Percentiles rank a stretch among this genome's conserved stretches.
Conservation (phyloP, 2,888 invertebrate species). For the Galeopsomyia nigrocyanea region DNA sequence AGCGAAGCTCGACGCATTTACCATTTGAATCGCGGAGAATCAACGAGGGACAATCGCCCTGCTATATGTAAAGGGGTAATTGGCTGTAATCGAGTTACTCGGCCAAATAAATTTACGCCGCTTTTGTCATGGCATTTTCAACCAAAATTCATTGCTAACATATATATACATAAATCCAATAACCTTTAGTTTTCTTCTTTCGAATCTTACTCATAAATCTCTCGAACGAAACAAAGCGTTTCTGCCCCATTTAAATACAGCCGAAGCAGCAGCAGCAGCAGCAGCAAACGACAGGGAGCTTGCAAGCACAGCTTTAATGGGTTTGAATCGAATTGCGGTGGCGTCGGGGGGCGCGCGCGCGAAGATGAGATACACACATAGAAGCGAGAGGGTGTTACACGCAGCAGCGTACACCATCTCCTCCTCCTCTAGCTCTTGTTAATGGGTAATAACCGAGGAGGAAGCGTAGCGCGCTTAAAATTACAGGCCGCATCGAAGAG, state of each 20-base stretch:
- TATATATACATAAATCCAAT: too few relatives aligned
- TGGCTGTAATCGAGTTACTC: constrained; percentile 36
- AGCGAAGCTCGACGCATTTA: constrained; percentile 14
- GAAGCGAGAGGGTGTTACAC: background rate
- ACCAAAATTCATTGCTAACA: too few relatives aligned
- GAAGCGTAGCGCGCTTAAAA: constrained; percentile 44
- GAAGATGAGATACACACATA: background rate
- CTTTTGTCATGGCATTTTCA: too few relatives aligned
- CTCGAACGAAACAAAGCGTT: too few relatives aligned
- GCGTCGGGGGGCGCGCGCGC: background rate
- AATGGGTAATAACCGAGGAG: constrained; percentile 50
- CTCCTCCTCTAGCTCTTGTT: constrained; percentile 26
- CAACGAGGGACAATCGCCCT: constrained; percentile 16
- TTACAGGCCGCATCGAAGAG: constrained; percentile 38
- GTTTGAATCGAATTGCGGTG: constrained; percentile 26
- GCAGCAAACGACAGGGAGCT: background rate
- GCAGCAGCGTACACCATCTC: background rate
- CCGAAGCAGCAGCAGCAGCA: too few relatives aligned
- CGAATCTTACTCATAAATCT: too few relatives aligned
- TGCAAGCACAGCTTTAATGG: constrained; percentile 4
- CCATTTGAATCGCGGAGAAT: constrained; percentile 1
- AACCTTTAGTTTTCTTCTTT: too few relatives aligned
- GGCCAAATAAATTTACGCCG: too few relatives aligned
- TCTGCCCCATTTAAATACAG: too few relatives aligned
- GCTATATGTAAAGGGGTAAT: constrained; percentile 13